Conservation (phyloP, 2,888 invertebrate genomes). For the Dolichomitus sp. region DNA sequence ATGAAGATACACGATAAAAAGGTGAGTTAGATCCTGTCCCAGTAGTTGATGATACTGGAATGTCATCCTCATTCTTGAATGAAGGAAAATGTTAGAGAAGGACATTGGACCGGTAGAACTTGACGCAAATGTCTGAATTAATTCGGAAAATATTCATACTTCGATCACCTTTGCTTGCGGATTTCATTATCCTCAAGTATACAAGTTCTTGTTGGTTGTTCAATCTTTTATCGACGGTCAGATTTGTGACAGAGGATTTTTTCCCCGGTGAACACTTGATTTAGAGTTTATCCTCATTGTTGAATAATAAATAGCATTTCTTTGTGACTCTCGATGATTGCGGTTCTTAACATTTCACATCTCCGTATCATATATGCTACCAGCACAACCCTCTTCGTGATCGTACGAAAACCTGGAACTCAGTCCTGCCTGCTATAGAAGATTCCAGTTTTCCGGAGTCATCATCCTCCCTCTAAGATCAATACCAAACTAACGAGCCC, state of each 20-base stretch:
- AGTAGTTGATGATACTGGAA: neutral
- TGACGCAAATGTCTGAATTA: neutral
- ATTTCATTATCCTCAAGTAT: neutral
- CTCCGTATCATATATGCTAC: neutral
- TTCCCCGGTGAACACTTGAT: neutral
- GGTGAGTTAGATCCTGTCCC: neutral
- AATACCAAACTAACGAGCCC: conserved; percentile 63
- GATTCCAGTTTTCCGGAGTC: conserved; percentile 34
- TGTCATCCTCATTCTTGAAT: neutral
- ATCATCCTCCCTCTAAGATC: conserved; percentile 58
- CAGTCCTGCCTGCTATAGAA: neutral
- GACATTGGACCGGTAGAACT: neutral
- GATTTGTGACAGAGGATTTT: neutral
- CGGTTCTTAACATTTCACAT: too few species aligned
- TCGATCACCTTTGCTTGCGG: neutral
- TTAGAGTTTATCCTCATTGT: neutral
- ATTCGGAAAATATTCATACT: neutral
- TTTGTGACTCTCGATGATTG: too few species aligned
- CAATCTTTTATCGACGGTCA: neutral
- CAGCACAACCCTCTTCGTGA: neutral
- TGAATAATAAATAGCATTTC: neutral
- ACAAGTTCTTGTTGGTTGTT: neutral
- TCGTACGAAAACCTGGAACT: neutral
- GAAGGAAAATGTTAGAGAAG: neutral
- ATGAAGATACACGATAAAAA: conserved; percentile 9